Evolutionary conservation across 2,113 vertebrate species (phyloP).

Genomic region (Ifrita kowaldi): DNA sequence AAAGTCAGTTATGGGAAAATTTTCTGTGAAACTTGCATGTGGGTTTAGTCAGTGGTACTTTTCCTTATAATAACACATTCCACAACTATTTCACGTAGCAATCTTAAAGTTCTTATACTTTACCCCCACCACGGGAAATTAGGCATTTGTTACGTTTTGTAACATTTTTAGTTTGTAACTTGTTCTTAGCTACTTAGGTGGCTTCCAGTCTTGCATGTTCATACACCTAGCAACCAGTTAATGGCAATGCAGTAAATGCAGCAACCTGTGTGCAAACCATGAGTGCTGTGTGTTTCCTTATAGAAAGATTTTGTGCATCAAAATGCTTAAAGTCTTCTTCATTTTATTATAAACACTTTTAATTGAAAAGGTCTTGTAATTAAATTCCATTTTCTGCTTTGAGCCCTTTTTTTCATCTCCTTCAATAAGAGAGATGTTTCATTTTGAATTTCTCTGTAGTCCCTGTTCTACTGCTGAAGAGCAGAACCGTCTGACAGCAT

Average conservation of each 20-base stretch:
- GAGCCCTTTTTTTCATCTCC: not conserved
- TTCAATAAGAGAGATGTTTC: not conserved
- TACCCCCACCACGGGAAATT: not conserved
- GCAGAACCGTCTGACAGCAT: slow-evolving; percentile 12
- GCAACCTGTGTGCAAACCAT: not conserved
- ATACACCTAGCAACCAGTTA: not conserved
- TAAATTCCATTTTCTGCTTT: not conserved
- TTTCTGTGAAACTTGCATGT: not conserved
- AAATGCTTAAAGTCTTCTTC: not conserved
- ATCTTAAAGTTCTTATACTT: not conserved
- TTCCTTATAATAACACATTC: not conserved
- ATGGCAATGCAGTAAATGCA: not conserved
- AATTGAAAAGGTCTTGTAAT: not conserved
- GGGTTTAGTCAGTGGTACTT: not conserved
- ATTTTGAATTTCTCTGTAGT: slow-evolving; percentile 3
- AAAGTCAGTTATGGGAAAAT: not conserved
- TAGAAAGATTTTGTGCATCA: not conserved
- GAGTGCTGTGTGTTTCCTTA: not conserved
- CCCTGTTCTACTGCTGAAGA: not conserved
- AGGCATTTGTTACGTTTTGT: not conserved
- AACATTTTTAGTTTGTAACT: not conserved
- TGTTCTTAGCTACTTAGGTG: not conserved
- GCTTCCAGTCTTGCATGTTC: not conserved
- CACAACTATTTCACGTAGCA: not conserved
- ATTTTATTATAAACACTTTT: not conserved